phyloP scores from a whole-genome alignment of 2,888 invertebrate species.

The Anthophora plumipes region DNA sequence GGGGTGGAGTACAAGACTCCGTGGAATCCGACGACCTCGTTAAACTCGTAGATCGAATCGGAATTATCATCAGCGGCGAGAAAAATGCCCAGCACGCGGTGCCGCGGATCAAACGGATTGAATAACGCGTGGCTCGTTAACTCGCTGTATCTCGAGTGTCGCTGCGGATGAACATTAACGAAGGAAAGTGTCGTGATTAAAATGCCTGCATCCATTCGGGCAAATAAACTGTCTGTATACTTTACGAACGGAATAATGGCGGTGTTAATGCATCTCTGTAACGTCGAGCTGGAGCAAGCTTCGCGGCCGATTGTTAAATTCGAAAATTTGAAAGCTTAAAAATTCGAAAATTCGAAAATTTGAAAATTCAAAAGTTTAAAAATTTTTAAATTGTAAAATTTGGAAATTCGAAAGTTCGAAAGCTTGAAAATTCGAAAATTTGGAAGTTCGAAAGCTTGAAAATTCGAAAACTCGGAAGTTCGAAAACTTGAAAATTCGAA shows the following conservation, averaged over 20 bases:
- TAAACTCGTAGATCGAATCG: conserved; percentile 54
- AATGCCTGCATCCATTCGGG: conserved; percentile 10
- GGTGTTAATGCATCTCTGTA: background rate
- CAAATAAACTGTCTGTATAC: background rate
- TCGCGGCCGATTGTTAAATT: background rate
- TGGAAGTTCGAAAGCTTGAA: too few relatives aligned
- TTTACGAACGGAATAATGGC: background rate
- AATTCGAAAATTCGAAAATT: background rate
- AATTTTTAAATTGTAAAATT: too few relatives aligned
- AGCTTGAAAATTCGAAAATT: too few relatives aligned
- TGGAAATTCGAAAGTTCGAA: too few relatives aligned
- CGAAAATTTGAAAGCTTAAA: too few relatives aligned
- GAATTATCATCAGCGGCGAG: conserved; percentile 46
- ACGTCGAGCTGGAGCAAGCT: background rate
- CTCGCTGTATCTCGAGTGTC: conserved; percentile 10
- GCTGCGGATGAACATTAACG: conserved; percentile 29
- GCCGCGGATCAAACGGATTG: conserved; percentile 24
- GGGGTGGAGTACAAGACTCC: background rate
- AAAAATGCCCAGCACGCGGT: conserved; percentile 41
- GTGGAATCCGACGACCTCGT: conserved; percentile 51
- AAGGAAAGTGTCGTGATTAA: conserved; percentile 43
- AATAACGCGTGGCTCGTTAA: conserved; percentile 52
- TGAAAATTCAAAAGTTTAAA: too few relatives aligned
- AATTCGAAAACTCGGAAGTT: too few relatives aligned
- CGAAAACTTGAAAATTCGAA: too few relatives aligned